Conservation (phyloP, 2,888 invertebrate genomes). For the Netelia virgata region DNA sequence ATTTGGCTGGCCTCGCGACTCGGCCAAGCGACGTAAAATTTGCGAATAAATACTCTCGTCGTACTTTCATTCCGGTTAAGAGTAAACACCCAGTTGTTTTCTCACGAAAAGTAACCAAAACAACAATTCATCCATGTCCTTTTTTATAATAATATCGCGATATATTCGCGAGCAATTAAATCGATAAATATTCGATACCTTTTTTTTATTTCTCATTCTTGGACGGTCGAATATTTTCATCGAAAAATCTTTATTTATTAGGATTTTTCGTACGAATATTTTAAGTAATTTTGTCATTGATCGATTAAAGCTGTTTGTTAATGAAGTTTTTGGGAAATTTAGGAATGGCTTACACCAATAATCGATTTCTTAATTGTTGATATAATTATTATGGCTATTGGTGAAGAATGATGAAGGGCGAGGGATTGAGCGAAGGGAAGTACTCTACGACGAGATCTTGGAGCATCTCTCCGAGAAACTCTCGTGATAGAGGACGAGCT, state of each 20-base stretch:
- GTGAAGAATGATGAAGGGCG: neutral
- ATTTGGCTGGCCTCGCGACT: conserved; percentile 24
- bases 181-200: neutral
- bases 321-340: too few species aligned
- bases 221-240: neutral
- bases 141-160: too few species aligned
- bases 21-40: conserved; percentile 33
- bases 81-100: conserved; percentile 29
- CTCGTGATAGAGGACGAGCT: conserved; percentile 4
- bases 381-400: neutral
- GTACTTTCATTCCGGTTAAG: conserved; percentile 25
- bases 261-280: neutral
- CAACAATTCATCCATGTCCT: neutral
- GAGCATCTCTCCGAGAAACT: conserved; percentile 6
- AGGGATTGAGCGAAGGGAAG: too few species aligned
- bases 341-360: too few species aligned
- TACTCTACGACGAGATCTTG: neutral
- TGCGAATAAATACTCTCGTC: conserved; percentile 55
- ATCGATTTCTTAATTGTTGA: neutral
- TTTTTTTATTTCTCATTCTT: neutral
- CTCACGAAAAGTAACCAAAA: neutral
- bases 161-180: neutral
- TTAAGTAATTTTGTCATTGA: neutral
- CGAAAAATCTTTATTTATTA: neutral
- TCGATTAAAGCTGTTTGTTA: neutral